Evolutionary conservation across 2,113 vertebrate genomes (phyloP), one percentile per base, ranked within the genome.

Genomic region (Hemicordylus capensis): DNA sequence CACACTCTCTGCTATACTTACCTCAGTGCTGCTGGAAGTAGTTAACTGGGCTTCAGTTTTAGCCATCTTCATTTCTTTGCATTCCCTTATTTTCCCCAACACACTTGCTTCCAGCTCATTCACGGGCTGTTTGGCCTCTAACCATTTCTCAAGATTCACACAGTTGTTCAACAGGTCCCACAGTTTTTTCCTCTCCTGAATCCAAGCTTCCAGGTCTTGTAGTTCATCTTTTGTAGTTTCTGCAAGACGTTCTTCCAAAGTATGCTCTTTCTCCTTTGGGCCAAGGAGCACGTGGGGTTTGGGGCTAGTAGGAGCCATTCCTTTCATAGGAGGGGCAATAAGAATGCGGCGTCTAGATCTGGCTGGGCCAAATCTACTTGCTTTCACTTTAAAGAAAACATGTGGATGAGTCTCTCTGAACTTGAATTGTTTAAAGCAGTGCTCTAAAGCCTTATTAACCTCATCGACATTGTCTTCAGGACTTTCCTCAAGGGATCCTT

Each of bases 371-470:
- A 84, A 91, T 17, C 85, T 80, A 46, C 51, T 88, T 66, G 54
- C 31, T 72, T 75, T 87, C 75, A 84, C 56, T 78, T 75, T 87
- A 19, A 89, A 76, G 48, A 85, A 80, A 22, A 14, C 56, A 28
- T 81, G 78, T 37, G 88, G 85, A 54, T 76, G 75, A 87, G 91
- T 74, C 73, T 85, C 80, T 90, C 44, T 76, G 70, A 79, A 58
- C 66, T 89, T 93, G 85, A 91, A 89, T 6, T 51, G 78, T 67
- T 76, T 77, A 81, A 94, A 89, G 79, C 91, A 92, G 51, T 93
- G 91, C 6, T 86, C 83, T 1, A 48, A 85, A 63, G 89, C 34
- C 1, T 0, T 59, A 1, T 89, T 54, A 54, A 17, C 83, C 4
- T n/a, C n/a, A n/a, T n/a, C n/a, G n/a, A 87, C 80, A 12, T 84